Evolutionary conservation across 2,113 vertebrate genomes (phyloP).

Genomic region (Acinonyx jubatus): DNA sequence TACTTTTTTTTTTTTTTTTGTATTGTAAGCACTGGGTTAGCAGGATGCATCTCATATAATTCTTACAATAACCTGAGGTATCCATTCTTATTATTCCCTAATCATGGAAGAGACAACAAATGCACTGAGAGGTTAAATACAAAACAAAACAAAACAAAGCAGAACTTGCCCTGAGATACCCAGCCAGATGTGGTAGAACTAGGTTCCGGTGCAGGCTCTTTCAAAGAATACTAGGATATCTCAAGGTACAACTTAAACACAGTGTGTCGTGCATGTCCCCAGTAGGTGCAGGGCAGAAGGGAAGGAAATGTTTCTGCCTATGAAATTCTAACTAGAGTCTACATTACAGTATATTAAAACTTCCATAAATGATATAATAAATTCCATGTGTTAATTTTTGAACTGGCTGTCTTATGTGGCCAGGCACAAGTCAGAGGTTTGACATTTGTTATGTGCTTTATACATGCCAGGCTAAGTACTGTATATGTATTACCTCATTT

Average conservation of each 20-base stretch:
- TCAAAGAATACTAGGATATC: background rate
- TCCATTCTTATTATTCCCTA: background rate
- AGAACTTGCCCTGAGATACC: background rate
- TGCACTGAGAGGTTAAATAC: background rate
- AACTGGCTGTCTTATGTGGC: background rate
- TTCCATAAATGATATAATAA: background rate
- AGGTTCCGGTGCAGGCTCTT: background rate
- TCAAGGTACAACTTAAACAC: background rate
- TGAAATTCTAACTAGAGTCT: background rate
- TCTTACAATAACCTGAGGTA: background rate
- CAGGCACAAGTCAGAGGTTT: background rate
- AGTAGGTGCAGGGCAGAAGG: background rate
- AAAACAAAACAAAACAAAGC: background rate
- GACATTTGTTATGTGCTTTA: background rate
- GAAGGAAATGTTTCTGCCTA: background rate
- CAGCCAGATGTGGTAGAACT: background rate
- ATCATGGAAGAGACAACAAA: background rate
- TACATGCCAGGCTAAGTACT: background rate
- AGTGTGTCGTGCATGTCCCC: background rate
- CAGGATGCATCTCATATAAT: background rate
- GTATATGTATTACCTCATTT: background rate
- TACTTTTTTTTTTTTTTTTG: background rate
- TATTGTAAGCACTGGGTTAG: background rate
- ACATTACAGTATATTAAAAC: background rate
- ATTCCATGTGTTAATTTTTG: background rate